Evolutionary conservation across 2,113 vertebrate genomes (phyloP), one percentile per base, ranked within the genome.

Genomic region (Urocolius indicus): DNA sequence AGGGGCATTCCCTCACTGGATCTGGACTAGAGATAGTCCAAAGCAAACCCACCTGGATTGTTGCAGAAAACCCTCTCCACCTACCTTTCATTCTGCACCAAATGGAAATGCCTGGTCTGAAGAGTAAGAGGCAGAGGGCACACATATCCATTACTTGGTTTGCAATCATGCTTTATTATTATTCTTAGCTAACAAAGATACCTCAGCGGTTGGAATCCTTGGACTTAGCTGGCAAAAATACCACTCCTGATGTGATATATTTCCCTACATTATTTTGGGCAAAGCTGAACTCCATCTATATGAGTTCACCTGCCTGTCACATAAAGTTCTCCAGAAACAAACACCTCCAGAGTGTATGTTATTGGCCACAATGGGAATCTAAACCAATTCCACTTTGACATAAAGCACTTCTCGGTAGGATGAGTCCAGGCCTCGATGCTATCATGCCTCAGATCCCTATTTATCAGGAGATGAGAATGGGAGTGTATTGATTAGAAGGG

Each of bases 11-110:
- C 29, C 9, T 46, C 8, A 46, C 4, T 11, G 32, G 21, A 17
- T 41, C 54, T 1, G 1, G 27, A 9, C 32, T 15, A 19, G 26
- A 34, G 43, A 11, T 48, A 10, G 12, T 27, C 19, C 0, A 0
- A 32, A 68, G 38, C 49, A 51, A 51, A 51, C 32, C 16, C 23
- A 34, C 21, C 23, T 69, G 38, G 38, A 41, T 41, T 41, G 38
- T 41, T 41, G 38, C 32, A 18, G 55, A n/a, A 41, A 82, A 21
- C n/a, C 59, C 67, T 61, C 71, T 90, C 17, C 57, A 11, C 29
- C 88, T 83, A 57, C 29, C 54, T 92, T 81, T 61, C 45, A 17
- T 55, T 69, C 81, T 73, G 43, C 19, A 13, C 17, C 61, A 49
- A 67, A 63, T 30, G 62, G 41, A 32, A 87, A 80, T 41, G 27